A percentile compares a stretch with the other conserved stretches of the same genome.
Evolutionary conservation across 2,888 invertebrate genomes (phyloP).

Genomic region (Habroteleia sp.): DNA sequence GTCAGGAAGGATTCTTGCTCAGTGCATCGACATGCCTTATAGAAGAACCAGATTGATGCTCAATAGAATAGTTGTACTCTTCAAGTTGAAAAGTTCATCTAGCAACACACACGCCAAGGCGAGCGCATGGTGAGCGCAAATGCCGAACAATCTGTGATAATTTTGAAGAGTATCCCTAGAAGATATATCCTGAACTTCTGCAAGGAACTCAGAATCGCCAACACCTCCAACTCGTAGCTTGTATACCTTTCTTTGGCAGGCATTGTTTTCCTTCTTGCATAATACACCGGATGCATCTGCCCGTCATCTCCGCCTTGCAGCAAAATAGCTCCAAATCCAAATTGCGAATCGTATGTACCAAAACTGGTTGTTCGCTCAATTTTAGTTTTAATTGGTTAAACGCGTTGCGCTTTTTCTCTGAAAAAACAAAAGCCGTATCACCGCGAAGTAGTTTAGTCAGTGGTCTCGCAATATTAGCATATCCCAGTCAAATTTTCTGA

Average conservation of each 20-base stretch:
- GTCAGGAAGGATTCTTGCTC: slow-evolving; percentile 22
- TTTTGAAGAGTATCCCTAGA: neutral
- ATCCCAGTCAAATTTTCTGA: slow-evolving; percentile 59
- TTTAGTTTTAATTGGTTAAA: slow-evolving; percentile 16
- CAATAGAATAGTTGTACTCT: slow-evolving; percentile 23
- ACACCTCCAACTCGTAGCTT: slow-evolving; percentile 64
- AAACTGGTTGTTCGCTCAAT: neutral
- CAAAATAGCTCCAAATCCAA: slow-evolving; percentile 4
- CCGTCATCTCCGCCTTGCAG: neutral
- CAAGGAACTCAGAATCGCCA: neutral
- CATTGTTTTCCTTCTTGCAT: slow-evolving; percentile 38
- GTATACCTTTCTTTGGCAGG: slow-evolving; percentile 64
- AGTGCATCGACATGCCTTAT: slow-evolving; percentile 35
- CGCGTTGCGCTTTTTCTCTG: neutral
- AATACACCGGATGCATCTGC: slow-evolving; percentile 1
- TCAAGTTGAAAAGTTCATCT: slow-evolving; percentile 28
- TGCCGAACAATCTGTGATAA: neutral
- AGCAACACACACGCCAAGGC: slow-evolving; percentile 36
- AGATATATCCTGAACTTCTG: neutral
- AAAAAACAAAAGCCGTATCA: slow-evolving; percentile 12
- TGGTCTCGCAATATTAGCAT: slow-evolving; percentile 19
- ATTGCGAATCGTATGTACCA: neutral
- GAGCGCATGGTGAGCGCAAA: slow-evolving; percentile 6
- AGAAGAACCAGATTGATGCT: slow-evolving; percentile 19
- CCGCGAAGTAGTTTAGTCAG: slow-evolving; percentile 13